These are phyloP conservation scores for Pammene fasciana DNA, from an alignment of 2,888 invertebrate species.

Conservation along the genomic window DNA sequence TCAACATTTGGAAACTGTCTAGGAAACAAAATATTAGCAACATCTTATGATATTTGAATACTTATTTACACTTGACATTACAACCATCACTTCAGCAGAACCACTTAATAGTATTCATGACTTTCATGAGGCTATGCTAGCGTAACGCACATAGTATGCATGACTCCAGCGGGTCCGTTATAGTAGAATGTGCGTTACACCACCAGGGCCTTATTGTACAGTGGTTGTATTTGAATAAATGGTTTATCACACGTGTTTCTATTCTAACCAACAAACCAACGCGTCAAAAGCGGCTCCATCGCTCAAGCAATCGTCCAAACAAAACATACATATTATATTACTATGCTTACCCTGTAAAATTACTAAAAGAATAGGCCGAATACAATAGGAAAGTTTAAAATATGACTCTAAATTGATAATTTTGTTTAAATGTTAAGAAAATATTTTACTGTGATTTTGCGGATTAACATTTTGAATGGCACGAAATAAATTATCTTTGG, in stretches of 20 bases:
- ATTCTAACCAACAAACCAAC: conserved; percentile 40
- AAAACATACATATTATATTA: conserved; percentile 46
- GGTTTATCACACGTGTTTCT: conserved; percentile 37
- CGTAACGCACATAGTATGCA: conserved; percentile 9
- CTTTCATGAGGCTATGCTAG: background rate
- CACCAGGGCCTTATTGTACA: background rate
- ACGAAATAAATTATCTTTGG: conserved; percentile 46
- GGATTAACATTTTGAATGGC: conserved; percentile 42
- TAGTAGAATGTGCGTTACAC: background rate
- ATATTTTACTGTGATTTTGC: conserved; percentile 44
- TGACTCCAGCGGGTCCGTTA: background rate
- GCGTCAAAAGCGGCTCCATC: conserved; percentile 43
- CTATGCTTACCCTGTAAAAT: conserved; percentile 74
- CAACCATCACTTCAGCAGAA: conserved; percentile 27
- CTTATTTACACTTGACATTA: conserved; percentile 33
- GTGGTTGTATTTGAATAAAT: conserved; percentile 9
- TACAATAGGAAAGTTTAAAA: conserved; percentile 40
- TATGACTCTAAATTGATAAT: conserved; percentile 44
- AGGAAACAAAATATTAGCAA: conserved; percentile 35
- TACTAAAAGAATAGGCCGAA: conserved; percentile 35
- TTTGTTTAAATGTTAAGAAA: conserved; percentile 48
- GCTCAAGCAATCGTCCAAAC: conserved; percentile 50
- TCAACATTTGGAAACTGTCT: conserved; percentile 31
- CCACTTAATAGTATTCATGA: background rate
- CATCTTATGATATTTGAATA: conserved; percentile 36